These are phyloP conservation scores for Diloba caeruleocephala DNA, from an alignment of 2,888 invertebrate genomes.

Conservation along the genomic window DNA sequence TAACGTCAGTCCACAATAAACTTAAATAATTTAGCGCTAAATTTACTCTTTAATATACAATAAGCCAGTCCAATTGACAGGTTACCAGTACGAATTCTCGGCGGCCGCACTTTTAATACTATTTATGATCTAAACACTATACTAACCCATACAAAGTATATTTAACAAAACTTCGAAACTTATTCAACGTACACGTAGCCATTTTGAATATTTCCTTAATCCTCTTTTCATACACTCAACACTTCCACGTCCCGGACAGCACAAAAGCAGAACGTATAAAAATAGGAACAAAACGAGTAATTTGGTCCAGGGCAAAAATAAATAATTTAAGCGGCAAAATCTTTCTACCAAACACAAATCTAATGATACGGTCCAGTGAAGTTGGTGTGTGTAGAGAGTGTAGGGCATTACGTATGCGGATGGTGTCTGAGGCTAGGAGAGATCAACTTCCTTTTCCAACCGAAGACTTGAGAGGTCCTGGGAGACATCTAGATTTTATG, in stretches of 20 bases:
- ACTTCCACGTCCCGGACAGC: background rate
- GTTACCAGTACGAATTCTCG: too few relatives aligned
- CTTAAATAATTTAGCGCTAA: too few relatives aligned
- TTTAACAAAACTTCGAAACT: too few relatives aligned
- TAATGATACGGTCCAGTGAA: constrained; percentile 42
- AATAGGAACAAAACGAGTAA: constrained; percentile 2
- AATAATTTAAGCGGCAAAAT: constrained; percentile 1
- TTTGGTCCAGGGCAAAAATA: constrained; percentile 2
- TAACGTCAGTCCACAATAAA: too few relatives aligned
- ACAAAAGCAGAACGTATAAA: constrained; percentile 3
- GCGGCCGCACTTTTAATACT: too few relatives aligned
- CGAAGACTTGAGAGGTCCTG: constrained; percentile 1
- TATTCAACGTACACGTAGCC: too few relatives aligned
- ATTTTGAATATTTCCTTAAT: too few relatives aligned
- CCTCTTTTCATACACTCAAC: background rate
- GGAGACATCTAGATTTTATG: constrained; percentile 7
- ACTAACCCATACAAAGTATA: too few relatives aligned
- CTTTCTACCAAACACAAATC: constrained; percentile 26
- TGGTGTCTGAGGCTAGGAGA: constrained; percentile 44
- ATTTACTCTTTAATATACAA: too few relatives aligned
- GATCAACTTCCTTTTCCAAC: constrained; percentile 42
- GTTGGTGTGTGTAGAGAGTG: constrained; percentile 16
- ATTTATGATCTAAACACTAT: too few relatives aligned
- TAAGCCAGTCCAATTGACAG: too few relatives aligned
- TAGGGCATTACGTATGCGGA: constrained; percentile 54